Evolutionary conservation across 1,140 invertebrate species (phyloP).

Genomic region (Drosophila simulans): DNA sequence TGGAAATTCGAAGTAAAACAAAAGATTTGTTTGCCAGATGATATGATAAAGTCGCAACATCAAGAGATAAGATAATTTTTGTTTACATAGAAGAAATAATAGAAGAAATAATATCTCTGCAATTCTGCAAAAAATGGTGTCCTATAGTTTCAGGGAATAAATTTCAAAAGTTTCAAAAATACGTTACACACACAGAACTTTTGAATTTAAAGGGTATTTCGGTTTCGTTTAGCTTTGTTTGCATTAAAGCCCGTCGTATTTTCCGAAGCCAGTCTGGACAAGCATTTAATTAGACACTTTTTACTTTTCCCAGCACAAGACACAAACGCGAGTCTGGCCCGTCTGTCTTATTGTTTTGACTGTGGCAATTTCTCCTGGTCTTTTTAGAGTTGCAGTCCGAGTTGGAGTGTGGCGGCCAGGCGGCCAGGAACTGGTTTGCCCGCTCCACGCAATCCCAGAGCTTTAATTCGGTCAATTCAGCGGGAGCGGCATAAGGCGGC

Average conservation of each 20-base stretch:
- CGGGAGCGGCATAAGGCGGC: too few species aligned
- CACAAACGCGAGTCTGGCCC: conserved; percentile 16
- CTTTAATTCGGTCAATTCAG: conserved; percentile 43
- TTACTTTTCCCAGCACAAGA: conserved; percentile 59
- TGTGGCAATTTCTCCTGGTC: conserved; percentile 70
- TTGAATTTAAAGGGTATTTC: neutral
- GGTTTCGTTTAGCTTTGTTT: neutral
- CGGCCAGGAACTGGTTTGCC: conserved; percentile 53
- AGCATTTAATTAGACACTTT: conserved; percentile 69
- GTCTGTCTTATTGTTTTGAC: conserved; percentile 73
- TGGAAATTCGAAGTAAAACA: neutral
- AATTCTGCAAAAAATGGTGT: too few species aligned
- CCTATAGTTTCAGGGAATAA: too few species aligned
- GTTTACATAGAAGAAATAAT: neutral
- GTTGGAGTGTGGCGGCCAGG: conserved; percentile 3
- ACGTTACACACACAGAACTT: too few species aligned
- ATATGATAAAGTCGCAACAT: neutral
- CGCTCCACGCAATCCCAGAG: conserved; percentile 9
- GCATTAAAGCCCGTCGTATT: neutral
- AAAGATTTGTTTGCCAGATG: neutral
- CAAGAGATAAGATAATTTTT: neutral
- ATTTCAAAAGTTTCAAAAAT: too few species aligned
- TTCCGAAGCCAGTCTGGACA: conserved; percentile 26
- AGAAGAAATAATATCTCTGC: neutral
- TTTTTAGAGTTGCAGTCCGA: conserved; percentile 38